Base-by-base conservation (phyloP, 2,888 invertebrate genomes). In the Syrista parreyssii region DNA sequence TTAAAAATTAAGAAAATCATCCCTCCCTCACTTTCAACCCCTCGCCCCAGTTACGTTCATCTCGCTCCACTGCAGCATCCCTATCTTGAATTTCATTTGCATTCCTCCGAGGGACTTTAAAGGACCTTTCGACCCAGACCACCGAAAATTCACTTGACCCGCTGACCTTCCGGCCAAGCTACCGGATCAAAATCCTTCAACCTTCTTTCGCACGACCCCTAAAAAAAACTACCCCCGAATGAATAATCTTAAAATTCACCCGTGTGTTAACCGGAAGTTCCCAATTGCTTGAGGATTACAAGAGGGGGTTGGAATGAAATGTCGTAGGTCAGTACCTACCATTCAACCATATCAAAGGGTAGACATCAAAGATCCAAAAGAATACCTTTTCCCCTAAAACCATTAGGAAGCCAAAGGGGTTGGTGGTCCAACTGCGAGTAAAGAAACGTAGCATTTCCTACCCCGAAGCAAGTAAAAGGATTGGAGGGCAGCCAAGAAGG, bases 11-110 rank as follows among this genome's bases (percentile, higher is more conserved):
- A 34, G 34, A 34, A 4, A 6, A 34, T 9, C 34, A 34, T 1
- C 34, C 9, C 34, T 34, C 34, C 34, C 34, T 4, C 11, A 4
- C 15, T 30, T 68, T 68, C 68, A 30, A 11, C 68, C 68, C 68
- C 11, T 23, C 4, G 11, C 6, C 68, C 34, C 34, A 34, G 34
- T 6, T 6, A 34, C 4, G 9, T 34, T 34, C 34, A 34, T 34
- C 34, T 34, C 9, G 68, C 68, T 4, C 30, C 68, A 30, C 68
- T 68, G 15, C n/a, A 68, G 30, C 68, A 68, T 68, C 68, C 68
- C 11, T 68, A 40, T 77, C 73, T 77, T 55, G 77, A 77, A 77
- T 77, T 77, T 77, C 73, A 77, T 77, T 77, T 77, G 68, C 77
- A 77, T 77, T 40, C 71, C 74, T 55, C 68, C 36, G 3, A 73